Base-by-base conservation (phyloP, 2,797 vertebrate species). In the Mastacembelus armatus region DNA sequence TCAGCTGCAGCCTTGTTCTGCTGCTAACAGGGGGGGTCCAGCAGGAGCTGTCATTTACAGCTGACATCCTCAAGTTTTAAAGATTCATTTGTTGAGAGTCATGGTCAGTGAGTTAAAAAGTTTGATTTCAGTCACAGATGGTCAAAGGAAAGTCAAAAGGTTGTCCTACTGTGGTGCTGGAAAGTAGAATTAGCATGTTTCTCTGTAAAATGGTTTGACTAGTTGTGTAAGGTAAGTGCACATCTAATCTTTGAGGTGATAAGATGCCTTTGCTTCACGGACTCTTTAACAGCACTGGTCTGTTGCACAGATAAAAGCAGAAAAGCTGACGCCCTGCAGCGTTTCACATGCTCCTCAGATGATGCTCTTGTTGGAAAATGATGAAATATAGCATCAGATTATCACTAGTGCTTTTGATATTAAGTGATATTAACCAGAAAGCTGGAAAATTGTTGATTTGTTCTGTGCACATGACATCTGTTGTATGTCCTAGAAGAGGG, bases 271-370 rank as follows among this genome's bases (percentile, higher is more conserved):
- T 24, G 48, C 67, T 65, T 49, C 38, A 9, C 12, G 30, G 40
- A 29, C 21, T 52, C 35, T 47, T 45, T 15, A 32, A n/a, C 3
- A 0, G 4, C 30, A 3, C 16, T 40, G 26, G 38, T 29, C 29
- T 45, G 68, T 78, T 86, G 54, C 73, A 58, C 66, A 71, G 43
- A 39, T 35, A 12, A 30, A 42, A 21, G 3, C 0, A 21, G 11
- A 24, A 24, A 47, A 50, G 19, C 29, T 5, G 30, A 19, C 32
- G 30, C 49, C 18, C 27, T 45, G 35, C 22, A 2, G 35, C 10
- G 61, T 39, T 44, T 78, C 85, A 88, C 78, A 77, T 78, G 77
- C 33, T 9, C 43, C 39, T 88, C 86, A 85, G 87, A 83, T 88
- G 84, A 80, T 78, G 56, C 9, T 61, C 32, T 2, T 18, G 26